Percentiles rank a stretch among this genome's conserved stretches.
Conservation (phyloP, 2,113 vertebrate genomes). For the Riparia riparia region DNA sequence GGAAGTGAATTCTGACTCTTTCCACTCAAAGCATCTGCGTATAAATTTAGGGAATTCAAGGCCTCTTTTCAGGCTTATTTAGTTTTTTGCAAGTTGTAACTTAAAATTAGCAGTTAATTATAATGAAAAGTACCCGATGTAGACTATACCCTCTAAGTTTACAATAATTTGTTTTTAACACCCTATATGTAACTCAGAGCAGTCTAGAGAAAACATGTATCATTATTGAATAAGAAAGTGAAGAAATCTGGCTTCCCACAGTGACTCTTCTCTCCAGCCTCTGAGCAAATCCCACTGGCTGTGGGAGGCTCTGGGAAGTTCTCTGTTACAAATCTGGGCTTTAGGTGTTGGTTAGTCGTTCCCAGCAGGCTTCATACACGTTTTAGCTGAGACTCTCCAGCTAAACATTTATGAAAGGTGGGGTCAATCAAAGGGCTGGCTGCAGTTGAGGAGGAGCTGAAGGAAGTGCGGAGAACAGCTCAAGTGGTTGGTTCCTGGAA, state of each 20-base stretch:
- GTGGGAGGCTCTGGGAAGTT: neutral
- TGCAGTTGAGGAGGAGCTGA: neutral
- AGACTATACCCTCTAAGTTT: neutral
- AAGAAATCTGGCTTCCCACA: neutral
- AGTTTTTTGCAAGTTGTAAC: neutral
- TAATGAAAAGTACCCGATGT: neutral
- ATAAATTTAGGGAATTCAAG: neutral
- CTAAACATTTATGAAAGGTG: neutral
- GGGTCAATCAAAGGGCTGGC: slow-evolving; percentile 50
- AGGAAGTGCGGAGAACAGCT: slow-evolving; percentile 33
- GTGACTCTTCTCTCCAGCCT: neutral
- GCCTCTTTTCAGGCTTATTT: neutral
- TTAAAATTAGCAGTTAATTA: neutral
- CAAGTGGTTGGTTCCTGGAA: slow-evolving; percentile 55
- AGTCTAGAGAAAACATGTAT: neutral
- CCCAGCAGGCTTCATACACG: neutral
- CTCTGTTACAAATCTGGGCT: neutral
- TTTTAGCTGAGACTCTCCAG: neutral
- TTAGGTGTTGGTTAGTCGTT: neutral
- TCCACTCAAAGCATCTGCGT: neutral
- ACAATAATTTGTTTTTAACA: neutral
- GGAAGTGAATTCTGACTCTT: neutral
- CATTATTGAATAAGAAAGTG: neutral
- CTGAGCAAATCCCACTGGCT: neutral
- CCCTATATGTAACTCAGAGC: neutral